A percentile compares a stretch with the other conserved stretches of the same genome.
Evolutionary conservation across 2,797 vertebrate genomes (phyloP).

Genomic region (Sebastes umbrosus): DNA sequence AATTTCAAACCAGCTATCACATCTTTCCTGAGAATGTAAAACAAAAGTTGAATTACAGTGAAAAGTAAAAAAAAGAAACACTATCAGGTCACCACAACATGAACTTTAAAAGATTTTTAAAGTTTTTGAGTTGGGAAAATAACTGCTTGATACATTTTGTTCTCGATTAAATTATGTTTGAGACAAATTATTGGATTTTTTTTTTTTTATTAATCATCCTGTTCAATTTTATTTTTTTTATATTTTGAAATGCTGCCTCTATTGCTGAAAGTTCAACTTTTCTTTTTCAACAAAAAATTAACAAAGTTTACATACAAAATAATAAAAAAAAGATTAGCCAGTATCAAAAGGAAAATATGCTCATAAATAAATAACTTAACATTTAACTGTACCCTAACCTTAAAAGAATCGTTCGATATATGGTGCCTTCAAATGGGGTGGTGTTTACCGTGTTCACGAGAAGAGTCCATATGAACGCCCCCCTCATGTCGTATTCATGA

Average conservation of each 20-base stretch:
- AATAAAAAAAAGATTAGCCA: background rate
- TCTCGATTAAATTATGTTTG: background rate
- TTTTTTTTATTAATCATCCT: background rate
- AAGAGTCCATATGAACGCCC: no score
- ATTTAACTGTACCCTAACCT: background rate
- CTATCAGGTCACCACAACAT: constrained; percentile 25
- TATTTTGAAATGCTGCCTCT: background rate
- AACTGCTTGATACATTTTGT: background rate
- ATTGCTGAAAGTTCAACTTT: background rate
- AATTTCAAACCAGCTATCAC: constrained; percentile 37
- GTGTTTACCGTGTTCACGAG: no score
- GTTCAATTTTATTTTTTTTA: background rate
- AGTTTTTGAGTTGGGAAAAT: background rate
- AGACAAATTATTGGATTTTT: background rate
- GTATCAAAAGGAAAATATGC: background rate
- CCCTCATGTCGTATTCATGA: no score
- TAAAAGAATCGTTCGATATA: background rate
- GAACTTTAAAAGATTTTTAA: background rate
- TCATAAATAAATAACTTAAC: background rate
- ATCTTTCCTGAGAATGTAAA: constrained; percentile 68
- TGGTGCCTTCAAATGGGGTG: background rate
- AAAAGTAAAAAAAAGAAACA: background rate
- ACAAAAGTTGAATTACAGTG: constrained; percentile 6
- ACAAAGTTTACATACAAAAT: background rate
- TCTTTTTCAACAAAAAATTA: background rate